Percentiles rank a stretch among this genome's conserved stretches.
Conservation (phyloP, 92 coral and sea anemone species). For the Muricea muricata region DNA sequence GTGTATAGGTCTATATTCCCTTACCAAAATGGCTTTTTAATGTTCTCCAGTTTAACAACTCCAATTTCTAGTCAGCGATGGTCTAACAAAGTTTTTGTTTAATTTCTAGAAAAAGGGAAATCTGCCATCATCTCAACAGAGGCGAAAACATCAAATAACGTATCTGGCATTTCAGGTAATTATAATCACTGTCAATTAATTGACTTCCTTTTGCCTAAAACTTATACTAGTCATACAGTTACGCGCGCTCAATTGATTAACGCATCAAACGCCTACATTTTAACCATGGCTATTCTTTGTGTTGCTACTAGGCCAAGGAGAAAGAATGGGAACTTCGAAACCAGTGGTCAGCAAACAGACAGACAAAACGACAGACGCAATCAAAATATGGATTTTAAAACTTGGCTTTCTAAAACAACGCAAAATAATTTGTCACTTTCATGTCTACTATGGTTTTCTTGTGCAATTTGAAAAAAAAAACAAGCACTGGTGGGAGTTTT, state of each 20-base stretch:
- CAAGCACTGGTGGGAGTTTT: too few relatives aligned
- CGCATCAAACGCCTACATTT: neutral
- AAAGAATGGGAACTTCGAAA: slow-evolving; percentile 89
- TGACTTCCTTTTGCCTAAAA: too few relatives aligned
- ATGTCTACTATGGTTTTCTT: too few relatives aligned
- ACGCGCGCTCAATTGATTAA: too few relatives aligned
- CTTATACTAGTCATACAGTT: too few relatives aligned
- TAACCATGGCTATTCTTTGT: neutral
- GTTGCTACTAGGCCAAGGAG: slow-evolving; percentile 74
- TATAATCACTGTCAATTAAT: too few relatives aligned
- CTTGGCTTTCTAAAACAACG: neutral
- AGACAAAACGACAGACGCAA: slow-evolving; percentile 89
- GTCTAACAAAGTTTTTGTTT: neutral
- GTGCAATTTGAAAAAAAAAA: too few relatives aligned
- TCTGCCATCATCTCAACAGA: slow-evolving; percentile 92
- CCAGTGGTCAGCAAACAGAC: slow-evolving; percentile 94
- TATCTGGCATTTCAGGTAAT: slow-evolving; percentile 92
- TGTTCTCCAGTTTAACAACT: neutral
- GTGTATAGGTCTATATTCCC: too few relatives aligned
- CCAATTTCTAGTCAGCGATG: neutral
- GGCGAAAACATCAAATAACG: slow-evolving; percentile 93
- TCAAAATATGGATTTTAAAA: slow-evolving; percentile 91
- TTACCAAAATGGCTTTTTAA: too few relatives aligned
- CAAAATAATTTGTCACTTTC: too few relatives aligned
- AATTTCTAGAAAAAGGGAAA: slow-evolving; percentile 80